Evolutionary conservation across 1,140 invertebrate genomes (phyloP).

Genomic region (Cotesia chilonis): DNA sequence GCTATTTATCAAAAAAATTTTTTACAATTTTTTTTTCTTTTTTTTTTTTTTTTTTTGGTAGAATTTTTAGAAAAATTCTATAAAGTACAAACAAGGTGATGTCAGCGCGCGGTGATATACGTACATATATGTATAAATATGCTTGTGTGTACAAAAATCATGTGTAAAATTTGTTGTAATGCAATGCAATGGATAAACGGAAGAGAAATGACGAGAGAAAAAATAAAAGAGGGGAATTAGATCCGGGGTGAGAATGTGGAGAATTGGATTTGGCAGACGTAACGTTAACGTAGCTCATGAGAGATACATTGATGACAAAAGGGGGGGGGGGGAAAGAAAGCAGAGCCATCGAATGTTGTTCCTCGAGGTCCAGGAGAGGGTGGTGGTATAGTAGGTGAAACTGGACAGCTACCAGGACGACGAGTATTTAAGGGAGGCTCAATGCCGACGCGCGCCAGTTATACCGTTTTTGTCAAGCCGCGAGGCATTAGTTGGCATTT

Average conservation of each 20-base stretch:
- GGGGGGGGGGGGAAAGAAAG: constrained; percentile 41
- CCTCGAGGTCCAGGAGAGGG: constrained; percentile 36
- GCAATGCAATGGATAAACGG: not conserved
- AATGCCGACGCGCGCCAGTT: constrained; percentile 60
- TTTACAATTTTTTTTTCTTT: not conserved
- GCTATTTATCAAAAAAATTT: not conserved
- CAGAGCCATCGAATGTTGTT: constrained; percentile 35
- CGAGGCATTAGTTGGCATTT: constrained; percentile 37
- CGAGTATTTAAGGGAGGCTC: constrained; percentile 64
- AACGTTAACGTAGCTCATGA: constrained; percentile 45
- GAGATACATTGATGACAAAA: constrained; percentile 26
- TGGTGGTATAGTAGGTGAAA: constrained; percentile 48
- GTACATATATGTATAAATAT: too few relatives aligned
- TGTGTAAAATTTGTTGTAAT: not conserved
- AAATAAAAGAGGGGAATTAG: constrained; percentile 35
- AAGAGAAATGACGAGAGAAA: constrained; percentile 43
- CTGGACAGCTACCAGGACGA: constrained; percentile 59
- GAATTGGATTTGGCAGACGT: constrained; percentile 58
- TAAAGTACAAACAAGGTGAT: too few relatives aligned
- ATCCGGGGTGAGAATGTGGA: constrained; percentile 36
- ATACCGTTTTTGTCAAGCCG: constrained; percentile 52
- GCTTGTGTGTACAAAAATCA: too few relatives aligned
- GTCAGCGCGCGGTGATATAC: too few relatives aligned
- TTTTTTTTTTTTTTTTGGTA: not conserved
- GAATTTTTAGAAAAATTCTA: too few relatives aligned